A percentile compares a stretch with the other conserved stretches of the same genome.
These are phyloP conservation scores for Gymnobelideus leadbeateri DNA, from an alignment of 2,113 vertebrate genomes.

Conservation along the genomic window DNA sequence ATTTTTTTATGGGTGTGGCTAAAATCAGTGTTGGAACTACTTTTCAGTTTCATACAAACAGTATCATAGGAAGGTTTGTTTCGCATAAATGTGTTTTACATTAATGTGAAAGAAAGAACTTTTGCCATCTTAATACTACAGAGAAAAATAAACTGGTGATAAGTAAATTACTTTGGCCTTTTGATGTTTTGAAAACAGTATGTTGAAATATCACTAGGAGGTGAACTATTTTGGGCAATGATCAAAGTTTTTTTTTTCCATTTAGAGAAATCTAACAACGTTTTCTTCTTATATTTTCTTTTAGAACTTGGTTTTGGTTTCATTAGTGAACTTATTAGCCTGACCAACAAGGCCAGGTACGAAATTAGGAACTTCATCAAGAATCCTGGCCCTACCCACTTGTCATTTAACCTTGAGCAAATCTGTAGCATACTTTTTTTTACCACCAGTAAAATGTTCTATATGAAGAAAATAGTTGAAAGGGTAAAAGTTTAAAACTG, in stretches of 20 bases:
- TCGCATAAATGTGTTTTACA: neutral
- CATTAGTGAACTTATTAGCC: conserved; percentile 30
- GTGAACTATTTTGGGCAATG: neutral
- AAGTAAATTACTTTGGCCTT: conserved; percentile 56
- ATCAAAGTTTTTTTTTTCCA: neutral
- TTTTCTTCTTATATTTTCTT: conserved; percentile 10
- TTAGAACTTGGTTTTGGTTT: conserved; percentile 39
- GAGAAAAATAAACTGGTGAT: neutral
- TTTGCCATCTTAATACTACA: conserved; percentile 7
- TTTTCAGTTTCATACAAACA: neutral
- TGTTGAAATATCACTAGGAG: conserved; percentile 35
- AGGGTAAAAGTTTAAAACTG: neutral
- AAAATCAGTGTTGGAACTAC: neutral
- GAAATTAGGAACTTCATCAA: conserved; percentile 2
- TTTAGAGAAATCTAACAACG: conserved; percentile 21
- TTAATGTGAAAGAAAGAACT: neutral
- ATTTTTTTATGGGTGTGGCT: neutral
- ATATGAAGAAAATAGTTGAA: neutral
- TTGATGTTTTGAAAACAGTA: conserved; percentile 24
- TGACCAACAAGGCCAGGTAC: neutral
- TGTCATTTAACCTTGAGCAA: neutral
- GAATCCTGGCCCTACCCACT: conserved; percentile 4
- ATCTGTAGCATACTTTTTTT: neutral
- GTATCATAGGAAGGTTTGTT: neutral
- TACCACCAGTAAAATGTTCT: neutral